A percentile compares a stretch with the other conserved stretches of the same genome.
phyloP scores from a whole-genome alignment of 2,797 vertebrate species.

The Acridotheres tristis region DNA sequence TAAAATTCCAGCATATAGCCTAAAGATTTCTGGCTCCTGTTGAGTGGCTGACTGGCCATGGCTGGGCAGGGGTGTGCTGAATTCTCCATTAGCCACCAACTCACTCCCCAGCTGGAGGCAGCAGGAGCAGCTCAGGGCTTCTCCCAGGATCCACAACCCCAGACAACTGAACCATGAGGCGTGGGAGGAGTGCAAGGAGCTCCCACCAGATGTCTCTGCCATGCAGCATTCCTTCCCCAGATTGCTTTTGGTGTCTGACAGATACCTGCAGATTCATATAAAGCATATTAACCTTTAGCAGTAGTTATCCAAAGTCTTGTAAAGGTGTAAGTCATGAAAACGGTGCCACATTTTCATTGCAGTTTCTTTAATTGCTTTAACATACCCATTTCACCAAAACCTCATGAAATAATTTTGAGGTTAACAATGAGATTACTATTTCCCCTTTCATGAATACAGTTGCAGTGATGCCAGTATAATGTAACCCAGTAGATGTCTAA shows the following conservation, averaged over 20 bases:
- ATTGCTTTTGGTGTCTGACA: background rate
- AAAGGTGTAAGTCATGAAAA: constrained; percentile 33
- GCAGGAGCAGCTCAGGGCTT: background rate
- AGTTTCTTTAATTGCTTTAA: constrained; percentile 57
- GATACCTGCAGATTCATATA: constrained; percentile 26
- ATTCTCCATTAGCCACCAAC: background rate
- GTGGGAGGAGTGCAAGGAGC: background rate
- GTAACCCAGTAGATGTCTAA: background rate
- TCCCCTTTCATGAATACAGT: background rate
- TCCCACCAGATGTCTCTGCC: constrained; percentile 78
- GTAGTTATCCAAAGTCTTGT: constrained; percentile 37
- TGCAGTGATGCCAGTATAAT: background rate
- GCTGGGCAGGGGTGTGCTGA: background rate
- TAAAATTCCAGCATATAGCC: constrained; percentile 6
- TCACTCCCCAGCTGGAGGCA: background rate
- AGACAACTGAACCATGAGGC: accelerated
- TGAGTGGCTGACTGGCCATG: background rate
- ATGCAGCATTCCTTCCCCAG: constrained; percentile 7
- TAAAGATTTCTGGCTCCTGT: background rate
- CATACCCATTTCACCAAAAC: background rate
- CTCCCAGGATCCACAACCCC: background rate
- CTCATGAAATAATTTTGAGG: constrained; percentile 41
- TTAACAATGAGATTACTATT: constrained; percentile 27
- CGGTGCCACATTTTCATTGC: background rate
- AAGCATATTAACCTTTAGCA: constrained; percentile 47